Evolutionary conservation across 1,140 invertebrate genomes (phyloP).

Genomic region (Hylyphantes graminicola): DNA sequence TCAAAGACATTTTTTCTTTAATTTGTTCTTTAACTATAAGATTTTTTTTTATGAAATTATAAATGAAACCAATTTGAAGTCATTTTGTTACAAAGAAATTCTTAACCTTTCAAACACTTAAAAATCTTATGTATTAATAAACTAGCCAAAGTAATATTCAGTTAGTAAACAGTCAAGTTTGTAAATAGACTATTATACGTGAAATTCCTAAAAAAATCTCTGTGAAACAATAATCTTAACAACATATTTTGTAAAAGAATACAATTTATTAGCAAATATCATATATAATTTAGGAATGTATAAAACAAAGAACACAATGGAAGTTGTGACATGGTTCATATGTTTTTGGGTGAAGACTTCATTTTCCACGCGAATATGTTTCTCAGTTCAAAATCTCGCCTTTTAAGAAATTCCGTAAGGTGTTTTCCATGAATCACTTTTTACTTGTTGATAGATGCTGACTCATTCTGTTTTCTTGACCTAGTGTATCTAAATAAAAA

Average conservation of each 20-base stretch:
- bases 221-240: not conserved
- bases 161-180: no score
- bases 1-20: no score
- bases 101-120: no score
- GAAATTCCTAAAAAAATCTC: no score
- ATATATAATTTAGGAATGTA: conserved; percentile 14
- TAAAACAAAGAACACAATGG: conserved; percentile 22
- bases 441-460: conserved; percentile 9
- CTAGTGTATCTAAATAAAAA: not conserved
- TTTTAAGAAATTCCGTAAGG: conserved; percentile 3
- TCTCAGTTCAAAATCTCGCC: not conserved
- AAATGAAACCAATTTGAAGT: no score
- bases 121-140: no score
- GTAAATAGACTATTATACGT: no score
- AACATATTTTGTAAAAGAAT: conserved; percentile 16
- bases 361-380: not conserved
- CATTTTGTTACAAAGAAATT: no score
- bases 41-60: no score
- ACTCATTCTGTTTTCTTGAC: conserved; percentile 4
- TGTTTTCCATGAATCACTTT: not conserved
- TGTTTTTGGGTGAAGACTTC: conserved; percentile 1
- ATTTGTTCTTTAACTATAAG: no score
- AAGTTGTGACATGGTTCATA: conserved; percentile 9
- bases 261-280: conserved; percentile 28
- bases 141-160: no score